A percentile compares a stretch with the other conserved stretches of the same genome.
Evolutionary conservation across 1,140 invertebrate genomes (phyloP).

Genomic region (Zaprionus lachaisei): DNA sequence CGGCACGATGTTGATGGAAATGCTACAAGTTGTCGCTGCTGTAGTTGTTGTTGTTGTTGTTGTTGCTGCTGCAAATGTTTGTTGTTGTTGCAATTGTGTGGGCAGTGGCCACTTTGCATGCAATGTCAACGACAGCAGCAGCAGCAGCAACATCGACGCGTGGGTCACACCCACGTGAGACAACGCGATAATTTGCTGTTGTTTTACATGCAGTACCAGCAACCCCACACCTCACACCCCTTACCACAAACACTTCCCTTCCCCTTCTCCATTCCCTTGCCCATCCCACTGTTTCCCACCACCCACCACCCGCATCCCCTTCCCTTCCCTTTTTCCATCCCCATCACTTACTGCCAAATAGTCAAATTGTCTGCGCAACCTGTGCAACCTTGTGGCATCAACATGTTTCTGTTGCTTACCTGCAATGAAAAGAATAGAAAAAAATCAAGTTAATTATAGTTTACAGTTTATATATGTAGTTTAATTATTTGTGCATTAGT

Average conservation of each 20-base stretch:
- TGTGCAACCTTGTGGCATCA: slow-evolving; percentile 41
- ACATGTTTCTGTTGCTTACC: slow-evolving; percentile 49
- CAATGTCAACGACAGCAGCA: slow-evolving; percentile 49
- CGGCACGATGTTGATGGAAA: slow-evolving; percentile 68
- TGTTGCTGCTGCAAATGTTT: slow-evolving; percentile 2
- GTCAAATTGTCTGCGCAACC: slow-evolving; percentile 4
- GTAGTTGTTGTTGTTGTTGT: slow-evolving; percentile 15
- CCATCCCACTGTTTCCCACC: neutral
- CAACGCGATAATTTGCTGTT: slow-evolving; percentile 61
- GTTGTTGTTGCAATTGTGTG: slow-evolving; percentile 26
- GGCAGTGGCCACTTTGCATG: slow-evolving; percentile 45
- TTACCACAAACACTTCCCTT: neutral
- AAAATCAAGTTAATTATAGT: slow-evolving; percentile 33
- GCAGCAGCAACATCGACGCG: slow-evolving; percentile 37
- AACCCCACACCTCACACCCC: neutral
- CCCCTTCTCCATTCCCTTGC: neutral
- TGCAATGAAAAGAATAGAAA: slow-evolving; percentile 52
- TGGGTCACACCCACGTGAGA: slow-evolving; percentile 65
- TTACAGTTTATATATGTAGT: slow-evolving; percentile 10
- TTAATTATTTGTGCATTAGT: slow-evolving; percentile 22
- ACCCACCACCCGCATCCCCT: neutral
- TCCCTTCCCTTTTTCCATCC: neutral
- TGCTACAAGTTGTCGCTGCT: slow-evolving; percentile 48
- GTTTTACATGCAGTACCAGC: slow-evolving; percentile 37
- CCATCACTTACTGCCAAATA: slow-evolving; percentile 33